Base-by-base conservation (phyloP, 2,888 invertebrate genomes). In the Scaptomyza caliginosa region DNA sequence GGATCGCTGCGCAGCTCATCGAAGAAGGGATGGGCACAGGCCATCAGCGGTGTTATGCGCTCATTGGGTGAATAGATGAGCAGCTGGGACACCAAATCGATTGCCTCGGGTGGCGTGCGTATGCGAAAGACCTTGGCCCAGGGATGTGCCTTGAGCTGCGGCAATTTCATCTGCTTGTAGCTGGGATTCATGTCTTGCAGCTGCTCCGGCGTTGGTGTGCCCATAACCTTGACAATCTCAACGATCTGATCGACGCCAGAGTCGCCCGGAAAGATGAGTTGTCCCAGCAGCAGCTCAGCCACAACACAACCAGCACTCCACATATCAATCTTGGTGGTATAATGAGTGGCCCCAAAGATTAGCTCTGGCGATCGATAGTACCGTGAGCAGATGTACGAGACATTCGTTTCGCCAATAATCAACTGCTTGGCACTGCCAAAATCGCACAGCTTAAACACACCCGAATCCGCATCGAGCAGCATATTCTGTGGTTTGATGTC, bases 141-240 rank as follows among this genome's bases (percentile, higher is more conserved):
- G 54, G 99, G 99, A 93, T 99, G 99, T 89, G 99, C 97, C 93
- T 99, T 99, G 92, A 99, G 99, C 93, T 99, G 99, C 83, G 99
- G 99, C 92, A 99, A 98, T 93, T 99, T 99, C 93, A 99, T 99
- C 93, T 99, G 99, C 89, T 98, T 99, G 92, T 99, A 99, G 92
- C 99, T 99, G 71, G 99, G 99, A 94, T 99, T 99, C 99, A 99
- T 99, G 93, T 99, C 99, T 89, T 97, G 95, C 90, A 99, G 99
- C 93, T 99, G 99, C 92, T 99, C 99, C 88, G 98, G 94, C 70
- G 98, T 98, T 39, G 99, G 99, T 71, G 98, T 99, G 77, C 99
- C 99, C 90, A 99, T 94, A 80, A 99, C 98, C 94, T 99, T 99
- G 92, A 99, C 99, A 90, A 99, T 99, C 93, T 99, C 99, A 79